Conservation (phyloP, 2,113 vertebrate genomes). For the Symphodus melops region DNA sequence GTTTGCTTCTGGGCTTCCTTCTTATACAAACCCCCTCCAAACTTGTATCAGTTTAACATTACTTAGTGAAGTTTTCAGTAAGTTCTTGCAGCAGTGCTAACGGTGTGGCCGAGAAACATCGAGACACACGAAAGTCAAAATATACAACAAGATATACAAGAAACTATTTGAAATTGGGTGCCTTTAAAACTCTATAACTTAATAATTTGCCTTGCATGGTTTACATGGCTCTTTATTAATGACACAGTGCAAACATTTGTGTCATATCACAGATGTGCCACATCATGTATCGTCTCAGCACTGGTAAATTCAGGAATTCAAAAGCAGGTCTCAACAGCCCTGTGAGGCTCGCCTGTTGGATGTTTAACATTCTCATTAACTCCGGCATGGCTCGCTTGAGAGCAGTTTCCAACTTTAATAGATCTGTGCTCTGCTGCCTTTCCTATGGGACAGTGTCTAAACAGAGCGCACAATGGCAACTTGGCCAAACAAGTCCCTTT, state of each 20-base stretch:
- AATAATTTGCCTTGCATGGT: too few relatives aligned
- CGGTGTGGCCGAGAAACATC: background rate
- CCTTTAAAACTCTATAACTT: too few relatives aligned
- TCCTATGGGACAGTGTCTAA: slow-evolving; percentile 30
- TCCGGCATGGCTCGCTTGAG: slow-evolving; percentile 31
- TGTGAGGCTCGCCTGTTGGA: slow-evolving; percentile 19
- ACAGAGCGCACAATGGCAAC: slow-evolving; percentile 5
- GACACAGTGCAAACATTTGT: too few relatives aligned
- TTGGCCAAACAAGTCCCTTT: slow-evolving; percentile 10
- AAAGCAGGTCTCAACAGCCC: slow-evolving; percentile 23
- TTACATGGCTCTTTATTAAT: too few relatives aligned
- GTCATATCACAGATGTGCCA: too few relatives aligned
- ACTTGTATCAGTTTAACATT: background rate
- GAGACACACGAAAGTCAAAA: background rate
- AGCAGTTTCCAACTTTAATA: slow-evolving; percentile 42
- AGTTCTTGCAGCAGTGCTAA: background rate
- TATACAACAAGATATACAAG: background rate
- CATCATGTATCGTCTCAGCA: too few relatives aligned
- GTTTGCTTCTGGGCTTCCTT: slow-evolving; percentile 29
- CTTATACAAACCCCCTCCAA: background rate
- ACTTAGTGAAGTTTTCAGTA: slow-evolving; percentile 20
- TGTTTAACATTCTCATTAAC: slow-evolving; percentile 51
- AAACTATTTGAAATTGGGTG: background rate
- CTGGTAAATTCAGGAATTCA: background rate
- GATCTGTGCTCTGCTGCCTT: slow-evolving; percentile 19